phyloP scores from a whole-genome alignment of 2,113 vertebrate species.

The Xiphias gladius region DNA sequence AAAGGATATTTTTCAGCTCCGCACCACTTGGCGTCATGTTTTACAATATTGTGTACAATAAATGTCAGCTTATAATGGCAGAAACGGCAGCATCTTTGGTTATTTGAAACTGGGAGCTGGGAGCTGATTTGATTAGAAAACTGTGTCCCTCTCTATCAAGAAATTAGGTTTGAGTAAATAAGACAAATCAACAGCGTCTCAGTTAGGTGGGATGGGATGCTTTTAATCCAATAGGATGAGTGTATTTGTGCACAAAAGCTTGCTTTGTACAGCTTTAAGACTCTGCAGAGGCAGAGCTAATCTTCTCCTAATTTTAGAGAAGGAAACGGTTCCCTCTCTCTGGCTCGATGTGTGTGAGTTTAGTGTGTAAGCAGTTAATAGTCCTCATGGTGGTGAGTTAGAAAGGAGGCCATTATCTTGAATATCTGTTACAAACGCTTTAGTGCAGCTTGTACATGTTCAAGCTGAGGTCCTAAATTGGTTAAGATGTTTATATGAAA shows the following conservation, averaged over 20 bases:
- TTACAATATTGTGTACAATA: background rate
- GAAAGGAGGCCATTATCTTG: background rate
- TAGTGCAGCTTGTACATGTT: background rate
- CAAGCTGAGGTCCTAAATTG: background rate
- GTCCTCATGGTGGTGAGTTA: constrained; percentile 1
- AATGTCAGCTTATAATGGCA: constrained; percentile 5
- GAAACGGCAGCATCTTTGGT: background rate
- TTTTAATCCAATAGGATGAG: constrained; percentile 12
- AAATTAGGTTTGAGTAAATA: background rate
- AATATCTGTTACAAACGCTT: background rate
- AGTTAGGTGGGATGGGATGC: background rate
- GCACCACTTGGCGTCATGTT: background rate
- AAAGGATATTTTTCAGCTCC: background rate
- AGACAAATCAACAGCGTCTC: background rate
- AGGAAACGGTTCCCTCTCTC: constrained; percentile 1
- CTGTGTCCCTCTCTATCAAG: background rate
- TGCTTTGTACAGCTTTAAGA: background rate
- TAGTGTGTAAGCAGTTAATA: constrained; percentile 24
- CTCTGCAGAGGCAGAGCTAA: background rate
- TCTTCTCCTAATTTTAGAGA: constrained; percentile 16
- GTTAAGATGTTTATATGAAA: background rate
- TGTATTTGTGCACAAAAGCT: constrained; percentile 12
- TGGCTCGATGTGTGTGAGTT: background rate
- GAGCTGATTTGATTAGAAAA: background rate
- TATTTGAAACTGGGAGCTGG: background rate